phyloP scores from a whole-genome alignment of 2,797 vertebrate genomes.

The Xerus rutilus region DNA sequence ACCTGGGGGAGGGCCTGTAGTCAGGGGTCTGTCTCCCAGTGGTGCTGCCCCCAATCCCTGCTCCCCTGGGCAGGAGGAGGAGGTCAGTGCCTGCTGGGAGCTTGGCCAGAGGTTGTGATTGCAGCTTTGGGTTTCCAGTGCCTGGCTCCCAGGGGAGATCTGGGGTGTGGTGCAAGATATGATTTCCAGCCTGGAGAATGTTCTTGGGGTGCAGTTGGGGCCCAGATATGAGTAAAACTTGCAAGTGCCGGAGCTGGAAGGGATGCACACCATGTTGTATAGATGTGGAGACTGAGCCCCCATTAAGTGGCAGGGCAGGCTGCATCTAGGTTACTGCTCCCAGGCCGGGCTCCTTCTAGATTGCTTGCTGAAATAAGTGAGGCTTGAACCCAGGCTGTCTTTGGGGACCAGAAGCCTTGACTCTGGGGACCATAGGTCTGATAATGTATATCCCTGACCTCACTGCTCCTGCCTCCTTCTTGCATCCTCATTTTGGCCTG shows the following conservation, averaged over 20 bases:
- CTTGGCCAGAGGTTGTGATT: not conserved
- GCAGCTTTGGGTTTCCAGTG: not conserved
- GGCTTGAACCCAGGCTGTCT: not conserved
- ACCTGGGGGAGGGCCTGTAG: not conserved
- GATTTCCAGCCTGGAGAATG: not conserved
- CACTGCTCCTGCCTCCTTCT: not conserved
- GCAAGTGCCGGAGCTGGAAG: not conserved
- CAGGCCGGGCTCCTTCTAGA: not conserved
- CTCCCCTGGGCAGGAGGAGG: not conserved
- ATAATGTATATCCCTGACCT: too few species aligned
- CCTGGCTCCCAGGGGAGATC: not conserved
- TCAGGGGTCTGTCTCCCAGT: not conserved
- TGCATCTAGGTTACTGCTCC: not conserved
- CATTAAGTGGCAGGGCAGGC: not conserved
- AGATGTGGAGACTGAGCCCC: not conserved
- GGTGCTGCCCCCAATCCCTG: accelerated
- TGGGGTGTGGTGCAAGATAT: not conserved
- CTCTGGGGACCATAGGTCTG: not conserved
- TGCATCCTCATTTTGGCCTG: not conserved
- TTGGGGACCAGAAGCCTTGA: not conserved
- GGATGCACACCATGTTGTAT: not conserved
- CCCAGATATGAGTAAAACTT: not conserved
- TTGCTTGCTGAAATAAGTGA: not conserved
- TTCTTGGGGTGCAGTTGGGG: not conserved
- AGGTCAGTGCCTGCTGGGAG: not conserved